Conservation (phyloP, 2,888 invertebrate species). For the Campoplex capitator region DNA sequence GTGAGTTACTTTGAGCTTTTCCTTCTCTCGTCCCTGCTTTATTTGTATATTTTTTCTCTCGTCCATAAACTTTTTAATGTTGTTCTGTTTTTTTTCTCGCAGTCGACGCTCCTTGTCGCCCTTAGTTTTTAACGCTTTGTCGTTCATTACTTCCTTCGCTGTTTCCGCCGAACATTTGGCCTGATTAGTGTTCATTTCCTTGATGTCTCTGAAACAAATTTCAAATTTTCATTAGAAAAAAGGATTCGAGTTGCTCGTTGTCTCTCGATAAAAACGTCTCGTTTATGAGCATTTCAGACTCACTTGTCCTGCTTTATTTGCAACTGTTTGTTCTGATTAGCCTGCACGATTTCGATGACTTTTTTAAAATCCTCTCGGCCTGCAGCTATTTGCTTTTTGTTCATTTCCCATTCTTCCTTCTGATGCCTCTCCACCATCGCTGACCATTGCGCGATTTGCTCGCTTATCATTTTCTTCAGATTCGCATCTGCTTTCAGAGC, state of each 20-base stretch:
- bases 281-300: slow-evolving; percentile 49
- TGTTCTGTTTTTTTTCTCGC: slow-evolving; percentile 88
- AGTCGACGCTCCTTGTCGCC: slow-evolving; percentile 88
- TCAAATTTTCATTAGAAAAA: neutral
- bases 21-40: slow-evolving; percentile 87
- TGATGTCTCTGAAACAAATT: slow-evolving; percentile 86
- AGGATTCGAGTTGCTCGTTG: no score
- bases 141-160: slow-evolving; percentile 87
- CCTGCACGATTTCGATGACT: slow-evolving; percentile 86
- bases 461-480: slow-evolving; percentile 85
- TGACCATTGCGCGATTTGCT: slow-evolving; percentile 89
- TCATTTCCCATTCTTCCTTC: slow-evolving; percentile 87
- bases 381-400: slow-evolving; percentile 86
- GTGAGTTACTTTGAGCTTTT: slow-evolving; percentile 87
- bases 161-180: slow-evolving; percentile 89
- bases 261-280: no score
- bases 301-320: slow-evolving; percentile 87
- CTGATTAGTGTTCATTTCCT: slow-evolving; percentile 88
- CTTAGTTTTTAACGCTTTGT: slow-evolving; percentile 89
- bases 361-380: slow-evolving; percentile 86
- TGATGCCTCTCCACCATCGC: slow-evolving; percentile 86
- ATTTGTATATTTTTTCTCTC: slow-evolving; percentile 86
- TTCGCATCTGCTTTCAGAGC: slow-evolving; percentile 82
- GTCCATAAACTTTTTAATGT: slow-evolving; percentile 89
- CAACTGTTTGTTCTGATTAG: slow-evolving; percentile 86